Base-by-base conservation (phyloP, 2,113 vertebrate species). In the Caracal caracal region DNA sequence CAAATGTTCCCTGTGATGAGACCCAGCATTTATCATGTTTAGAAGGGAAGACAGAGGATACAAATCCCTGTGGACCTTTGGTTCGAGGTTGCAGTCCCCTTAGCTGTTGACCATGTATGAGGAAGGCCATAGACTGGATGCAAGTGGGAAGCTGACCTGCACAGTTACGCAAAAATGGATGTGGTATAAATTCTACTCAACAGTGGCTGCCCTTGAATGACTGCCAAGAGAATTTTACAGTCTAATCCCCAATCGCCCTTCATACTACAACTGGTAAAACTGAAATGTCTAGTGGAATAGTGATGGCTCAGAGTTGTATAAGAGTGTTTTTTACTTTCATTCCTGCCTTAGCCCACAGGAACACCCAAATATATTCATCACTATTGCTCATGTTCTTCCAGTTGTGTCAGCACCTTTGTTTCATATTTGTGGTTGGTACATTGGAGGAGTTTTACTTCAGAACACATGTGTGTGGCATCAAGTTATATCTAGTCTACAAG, bases 371-470 rank as follows among this genome's bases (percentile, higher is more conserved):
- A 15, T 59, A 87, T 66, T 49, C 26, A 10, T 53, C 0, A 10
- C 82, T 86, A 59, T 49, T 93, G 70, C 22, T 87, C 83, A 86
- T 81, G 68, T 73, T 73, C 86, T 86, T 82, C 66, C 26, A 68
- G 47, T 63, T 88, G 70, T 76, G 43, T 88, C 68, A 68, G 65
- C 79, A 87, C 33, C 76, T 94, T 76, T 49, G 26, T 61, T 82
- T 76, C 73, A 88, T 78, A 86, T 86, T 89, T 97, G 87, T 92
- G 93, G 76, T 91, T 96, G 71, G 65, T 88, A 40, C 24, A 43
- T 24, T 76, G 49, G 75, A 85, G 49, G 81, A 85, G n/a, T 82
- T 56, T 20, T 59, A 40, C 78, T 93, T 92, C 76, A 37, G 37
- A 95, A 81, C 86, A 87, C 56, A 40, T 96, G 71, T 86, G 78